Evolutionary conservation across 2,113 vertebrate genomes (phyloP).

Genomic region (Pagrus major): DNA sequence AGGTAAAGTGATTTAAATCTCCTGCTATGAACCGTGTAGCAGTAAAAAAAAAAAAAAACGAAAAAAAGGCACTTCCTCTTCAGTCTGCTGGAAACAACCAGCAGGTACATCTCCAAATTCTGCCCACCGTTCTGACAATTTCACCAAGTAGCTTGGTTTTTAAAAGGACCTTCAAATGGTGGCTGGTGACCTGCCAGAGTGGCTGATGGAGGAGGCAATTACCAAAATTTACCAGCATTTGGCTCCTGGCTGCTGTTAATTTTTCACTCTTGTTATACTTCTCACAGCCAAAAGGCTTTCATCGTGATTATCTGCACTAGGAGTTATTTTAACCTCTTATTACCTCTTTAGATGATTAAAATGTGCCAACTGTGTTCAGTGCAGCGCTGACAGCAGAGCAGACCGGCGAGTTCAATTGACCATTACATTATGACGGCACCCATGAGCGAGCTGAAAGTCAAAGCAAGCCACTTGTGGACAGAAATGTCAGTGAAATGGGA

Average conservation of each 20-base stretch:
- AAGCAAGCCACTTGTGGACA: background rate
- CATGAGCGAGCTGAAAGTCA: background rate
- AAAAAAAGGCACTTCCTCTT: background rate
- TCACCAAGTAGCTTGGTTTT: slow-evolving; percentile 20
- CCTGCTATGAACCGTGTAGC: background rate
- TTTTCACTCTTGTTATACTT: slow-evolving; percentile 41
- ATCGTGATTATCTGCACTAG: slow-evolving; percentile 33
- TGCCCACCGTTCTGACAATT: background rate
- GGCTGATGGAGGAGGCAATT: slow-evolving; percentile 46
- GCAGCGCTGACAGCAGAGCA: background rate
- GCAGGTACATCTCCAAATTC: slow-evolving; percentile 12
- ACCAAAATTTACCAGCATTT: slow-evolving; percentile 49
- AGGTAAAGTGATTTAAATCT: background rate
- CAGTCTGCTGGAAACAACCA: background rate
- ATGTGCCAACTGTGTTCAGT: slow-evolving; percentile 3
- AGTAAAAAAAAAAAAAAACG: background rate
- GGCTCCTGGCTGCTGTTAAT: slow-evolving; percentile 41
- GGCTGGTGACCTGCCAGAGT: slow-evolving; percentile 52
- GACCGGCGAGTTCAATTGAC: background rate
- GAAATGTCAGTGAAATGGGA: background rate
- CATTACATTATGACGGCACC: background rate
- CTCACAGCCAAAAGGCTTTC: slow-evolving; percentile 47
- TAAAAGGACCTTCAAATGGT: slow-evolving; percentile 34
- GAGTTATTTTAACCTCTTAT: slow-evolving; percentile 53
- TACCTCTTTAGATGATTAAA: slow-evolving; percentile 43